Conservation (phyloP, 2,797 vertebrate genomes). For the Dicrostonyx torquatus region DNA sequence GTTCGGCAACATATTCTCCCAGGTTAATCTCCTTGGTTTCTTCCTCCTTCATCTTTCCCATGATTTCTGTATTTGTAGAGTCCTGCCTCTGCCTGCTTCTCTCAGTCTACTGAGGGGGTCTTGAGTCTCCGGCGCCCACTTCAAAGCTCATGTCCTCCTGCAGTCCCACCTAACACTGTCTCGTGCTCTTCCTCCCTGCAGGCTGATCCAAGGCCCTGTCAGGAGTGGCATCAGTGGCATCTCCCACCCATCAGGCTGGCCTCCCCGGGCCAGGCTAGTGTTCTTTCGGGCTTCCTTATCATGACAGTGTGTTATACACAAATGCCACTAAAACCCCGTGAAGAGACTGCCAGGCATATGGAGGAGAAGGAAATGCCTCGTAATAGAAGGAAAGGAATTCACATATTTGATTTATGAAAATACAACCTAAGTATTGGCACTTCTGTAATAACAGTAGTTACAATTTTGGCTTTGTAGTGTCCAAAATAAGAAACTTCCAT, state of each 20-base stretch:
- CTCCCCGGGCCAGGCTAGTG: background rate
- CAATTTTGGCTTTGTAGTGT: background rate
- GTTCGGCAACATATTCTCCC: background rate
- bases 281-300: background rate
- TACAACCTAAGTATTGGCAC: background rate
- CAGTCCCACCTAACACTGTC: background rate
- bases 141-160: background rate
- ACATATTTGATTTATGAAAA: background rate
- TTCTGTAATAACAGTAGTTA: background rate
- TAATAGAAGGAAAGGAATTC: background rate
- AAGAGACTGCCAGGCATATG: background rate
- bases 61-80: background rate
- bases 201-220: fast-evolving
- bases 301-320: background rate
- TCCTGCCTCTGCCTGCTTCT: background rate
- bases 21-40: background rate
- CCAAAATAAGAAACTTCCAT: background rate
- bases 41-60: background rate
- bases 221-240: background rate
- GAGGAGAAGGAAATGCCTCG: background rate
- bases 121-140: background rate
- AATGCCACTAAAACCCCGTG: background rate
- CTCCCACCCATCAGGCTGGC: background rate
- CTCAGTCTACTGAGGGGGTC: background rate
- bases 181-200: background rate